These are phyloP conservation scores for Pterocles gutturalis DNA, from an alignment of 2,113 vertebrate genomes.

Conservation along the genomic window DNA sequence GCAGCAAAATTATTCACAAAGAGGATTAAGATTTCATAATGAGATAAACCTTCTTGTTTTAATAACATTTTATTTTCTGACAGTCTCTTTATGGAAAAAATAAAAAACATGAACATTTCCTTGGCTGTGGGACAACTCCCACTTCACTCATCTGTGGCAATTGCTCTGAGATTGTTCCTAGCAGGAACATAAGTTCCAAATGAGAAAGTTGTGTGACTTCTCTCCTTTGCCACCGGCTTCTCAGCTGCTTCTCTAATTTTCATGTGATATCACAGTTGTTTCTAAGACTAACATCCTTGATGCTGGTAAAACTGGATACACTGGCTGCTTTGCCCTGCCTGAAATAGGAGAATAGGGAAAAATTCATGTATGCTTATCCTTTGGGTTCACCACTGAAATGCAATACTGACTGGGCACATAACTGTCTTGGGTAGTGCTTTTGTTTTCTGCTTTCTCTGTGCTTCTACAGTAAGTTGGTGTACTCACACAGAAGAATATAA, in stretches of 20 bases:
- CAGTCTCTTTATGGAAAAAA: background rate
- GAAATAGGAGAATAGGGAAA: background rate
- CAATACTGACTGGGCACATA: background rate
- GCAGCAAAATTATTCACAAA: background rate
- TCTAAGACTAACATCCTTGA: background rate
- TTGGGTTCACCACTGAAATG: background rate
- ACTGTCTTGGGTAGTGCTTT: background rate
- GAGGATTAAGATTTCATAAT: constrained; percentile 4
- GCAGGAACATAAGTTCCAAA: background rate
- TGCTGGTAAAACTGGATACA: background rate
- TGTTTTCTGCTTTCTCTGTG: background rate
- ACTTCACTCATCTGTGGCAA: background rate
- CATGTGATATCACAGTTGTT: background rate
- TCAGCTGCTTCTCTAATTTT: background rate
- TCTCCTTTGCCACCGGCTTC: background rate
- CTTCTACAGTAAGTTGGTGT: background rate
- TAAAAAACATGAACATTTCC: background rate
- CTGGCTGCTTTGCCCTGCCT: background rate
- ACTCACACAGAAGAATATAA: background rate
- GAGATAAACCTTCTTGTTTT: background rate
- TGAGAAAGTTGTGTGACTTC: background rate
- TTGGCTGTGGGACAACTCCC: background rate
- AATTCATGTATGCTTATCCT: background rate
- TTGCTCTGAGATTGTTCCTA: background rate
- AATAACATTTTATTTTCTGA: background rate